These are phyloP conservation scores for Coptodon bakossiorum DNA, from an alignment of 2,113 vertebrate genomes.

Conservation along the genomic window DNA sequence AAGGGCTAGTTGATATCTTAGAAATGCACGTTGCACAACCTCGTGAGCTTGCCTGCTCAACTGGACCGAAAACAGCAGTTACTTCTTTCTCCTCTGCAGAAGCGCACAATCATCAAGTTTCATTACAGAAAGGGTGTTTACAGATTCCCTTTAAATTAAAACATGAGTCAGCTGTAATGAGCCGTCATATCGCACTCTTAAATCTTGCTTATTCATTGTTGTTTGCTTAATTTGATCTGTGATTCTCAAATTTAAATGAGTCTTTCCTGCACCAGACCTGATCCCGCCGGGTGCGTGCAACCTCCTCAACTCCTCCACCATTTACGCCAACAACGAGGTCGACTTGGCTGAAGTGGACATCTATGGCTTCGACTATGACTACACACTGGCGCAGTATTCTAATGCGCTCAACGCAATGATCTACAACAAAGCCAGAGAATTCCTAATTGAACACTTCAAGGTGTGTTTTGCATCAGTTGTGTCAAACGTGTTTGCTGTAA, in stretches of 20 bases:
- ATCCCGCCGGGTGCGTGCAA: conserved; percentile 78
- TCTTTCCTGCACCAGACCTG: conserved; percentile 59
- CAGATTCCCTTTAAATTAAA: not conserved
- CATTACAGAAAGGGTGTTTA: not conserved
- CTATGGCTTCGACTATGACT: conserved; percentile 80
- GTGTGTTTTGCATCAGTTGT: conserved; percentile 20
- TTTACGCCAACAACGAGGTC: conserved; percentile 83
- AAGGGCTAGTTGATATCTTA: not conserved
- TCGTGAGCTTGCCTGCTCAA: not conserved
- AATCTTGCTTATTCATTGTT: not conserved
- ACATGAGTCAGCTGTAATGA: not conserved
- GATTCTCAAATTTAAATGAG: not conserved
- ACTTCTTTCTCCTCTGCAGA: not conserved
- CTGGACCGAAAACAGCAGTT: not conserved
- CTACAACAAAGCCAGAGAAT: conserved; percentile 65
- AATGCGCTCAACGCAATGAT: conserved; percentile 69
- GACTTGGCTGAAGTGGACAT: conserved; percentile 73
- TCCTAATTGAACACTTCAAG: conserved; percentile 75
- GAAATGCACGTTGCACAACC: conserved; percentile 6
- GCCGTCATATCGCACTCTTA: not conserved
- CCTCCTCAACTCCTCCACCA: conserved; percentile 72
- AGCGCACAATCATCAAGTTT: not conserved
- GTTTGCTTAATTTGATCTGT: not conserved
- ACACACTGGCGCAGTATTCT: conserved; percentile 78
- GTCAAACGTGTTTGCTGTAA: not conserved